A percentile compares a stretch with the other conserved stretches of the same genome.
Evolutionary conservation across 2,797 vertebrate genomes (phyloP).

Genomic region (Sciaenops ocellatus): DNA sequence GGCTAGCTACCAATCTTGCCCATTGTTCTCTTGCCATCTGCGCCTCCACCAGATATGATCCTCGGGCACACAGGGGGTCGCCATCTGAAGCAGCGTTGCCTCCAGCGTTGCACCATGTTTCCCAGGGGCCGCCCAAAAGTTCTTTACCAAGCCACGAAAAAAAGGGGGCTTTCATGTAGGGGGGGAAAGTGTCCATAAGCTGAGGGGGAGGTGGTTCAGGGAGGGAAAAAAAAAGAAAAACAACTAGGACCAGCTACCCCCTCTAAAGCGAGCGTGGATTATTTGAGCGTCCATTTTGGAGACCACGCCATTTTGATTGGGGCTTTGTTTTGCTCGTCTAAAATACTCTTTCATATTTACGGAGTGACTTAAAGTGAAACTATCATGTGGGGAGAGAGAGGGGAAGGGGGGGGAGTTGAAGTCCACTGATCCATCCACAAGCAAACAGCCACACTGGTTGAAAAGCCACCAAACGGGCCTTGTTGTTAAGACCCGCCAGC

Average conservation of each 20-base stretch:
- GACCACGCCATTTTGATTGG: constrained; percentile 84
- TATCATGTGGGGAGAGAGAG: constrained; percentile 22
- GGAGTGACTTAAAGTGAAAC: constrained; percentile 42
- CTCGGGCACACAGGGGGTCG: constrained; percentile 69
- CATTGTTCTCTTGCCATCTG: constrained; percentile 77
- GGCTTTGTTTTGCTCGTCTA: constrained; percentile 57
- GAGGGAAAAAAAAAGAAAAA: not conserved
- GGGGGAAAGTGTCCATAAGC: constrained; percentile 68
- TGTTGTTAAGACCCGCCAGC: constrained; percentile 64
- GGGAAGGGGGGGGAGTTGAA: constrained; percentile 34
- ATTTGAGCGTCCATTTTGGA: constrained; percentile 87
- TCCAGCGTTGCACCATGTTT: constrained; percentile 76
- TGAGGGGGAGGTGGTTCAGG: constrained; percentile 27
- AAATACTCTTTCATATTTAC: constrained; percentile 53
- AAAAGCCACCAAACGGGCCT: constrained; percentile 56
- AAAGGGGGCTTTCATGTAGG: constrained; percentile 34
- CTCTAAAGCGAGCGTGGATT: constrained; percentile 63
- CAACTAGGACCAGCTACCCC: constrained; percentile 51
- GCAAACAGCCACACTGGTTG: constrained; percentile 53
- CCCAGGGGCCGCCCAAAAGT: constrained; percentile 69
- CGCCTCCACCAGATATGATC: constrained; percentile 75
- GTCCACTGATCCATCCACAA: constrained; percentile 80
- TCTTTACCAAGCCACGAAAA: constrained; percentile 70
- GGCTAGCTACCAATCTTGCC: constrained; percentile 68
- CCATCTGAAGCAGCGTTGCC: constrained; percentile 75